phyloP scores from a whole-genome alignment of 2,888 invertebrate genomes.

The Mesorhabditis spiculigera region DNA sequence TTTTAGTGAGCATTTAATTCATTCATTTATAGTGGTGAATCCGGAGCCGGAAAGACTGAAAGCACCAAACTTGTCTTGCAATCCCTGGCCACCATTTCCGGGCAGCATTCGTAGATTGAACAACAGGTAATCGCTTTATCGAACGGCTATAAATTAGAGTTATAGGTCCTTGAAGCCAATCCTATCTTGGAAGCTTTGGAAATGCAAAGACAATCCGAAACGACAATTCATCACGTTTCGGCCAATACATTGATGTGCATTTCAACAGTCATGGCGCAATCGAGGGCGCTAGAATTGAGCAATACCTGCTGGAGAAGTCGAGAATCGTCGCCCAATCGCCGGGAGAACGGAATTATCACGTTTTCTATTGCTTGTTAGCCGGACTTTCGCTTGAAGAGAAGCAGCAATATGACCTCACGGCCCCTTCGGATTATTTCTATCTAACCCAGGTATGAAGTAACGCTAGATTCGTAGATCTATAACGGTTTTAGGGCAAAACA shows the following conservation, averaged over 20 bases:
- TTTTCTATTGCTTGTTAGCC: constrained; percentile 89
- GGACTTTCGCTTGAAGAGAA: constrained; percentile 88
- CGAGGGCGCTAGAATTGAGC: constrained; percentile 94
- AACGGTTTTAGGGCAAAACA: constrained; percentile 73
- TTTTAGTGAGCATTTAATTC: constrained; percentile 6
- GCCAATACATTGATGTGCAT: constrained; percentile 98
- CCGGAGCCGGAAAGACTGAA: constrained; percentile 97
- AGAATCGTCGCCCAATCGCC: constrained; percentile 41
- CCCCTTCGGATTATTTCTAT: constrained; percentile 85
- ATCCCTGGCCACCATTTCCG: constrained; percentile 84
- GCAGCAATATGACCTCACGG: constrained; percentile 79
- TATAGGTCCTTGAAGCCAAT: constrained; percentile 85
- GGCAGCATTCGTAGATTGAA: constrained; percentile 99
- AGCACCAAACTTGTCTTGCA: constrained; percentile 96
- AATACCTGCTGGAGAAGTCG: constrained; percentile 95
- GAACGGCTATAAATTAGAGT: no score
- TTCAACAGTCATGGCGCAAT: constrained; percentile 91
- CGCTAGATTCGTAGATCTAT: background rate
- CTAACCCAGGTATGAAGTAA: constrained; percentile 71
- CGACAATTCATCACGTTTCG: constrained; percentile 97
- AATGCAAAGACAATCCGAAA: constrained; percentile 98
- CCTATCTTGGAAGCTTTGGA: constrained; percentile 97
- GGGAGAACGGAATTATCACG: constrained; percentile 82
- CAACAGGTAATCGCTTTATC: constrained; percentile 81
- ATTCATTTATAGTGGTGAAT: constrained; percentile 77